A percentile compares a stretch with the other conserved stretches of the same genome.
These are phyloP conservation scores for Thymelicus lineola DNA, from an alignment of 2,888 invertebrate species.

Conservation along the genomic window DNA sequence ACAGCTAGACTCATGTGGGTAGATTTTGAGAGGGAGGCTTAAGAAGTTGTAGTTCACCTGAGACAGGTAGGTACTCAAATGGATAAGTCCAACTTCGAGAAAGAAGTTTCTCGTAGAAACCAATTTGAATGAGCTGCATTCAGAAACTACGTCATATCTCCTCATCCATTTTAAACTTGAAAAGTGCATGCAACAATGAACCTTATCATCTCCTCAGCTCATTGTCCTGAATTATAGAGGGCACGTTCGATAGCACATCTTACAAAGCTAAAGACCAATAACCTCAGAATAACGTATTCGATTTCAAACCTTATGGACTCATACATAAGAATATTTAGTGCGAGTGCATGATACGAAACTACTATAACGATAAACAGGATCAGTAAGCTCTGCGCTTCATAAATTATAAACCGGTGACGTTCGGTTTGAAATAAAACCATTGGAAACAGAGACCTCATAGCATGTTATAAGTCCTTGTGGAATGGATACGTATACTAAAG, in stretches of 20 bases:
- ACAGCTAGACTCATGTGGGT: no score
- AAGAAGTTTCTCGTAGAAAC: constrained; percentile 2
- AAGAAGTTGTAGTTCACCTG: constrained; percentile 39
- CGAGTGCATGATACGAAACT: constrained; percentile 16
- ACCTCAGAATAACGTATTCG: background rate
- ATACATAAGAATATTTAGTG: background rate
- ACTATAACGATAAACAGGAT: constrained; percentile 55
- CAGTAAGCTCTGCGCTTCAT: constrained; percentile 62
- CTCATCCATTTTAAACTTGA: constrained; percentile 6
- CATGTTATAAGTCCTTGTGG: no score
- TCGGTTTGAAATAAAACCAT: constrained; percentile 67
- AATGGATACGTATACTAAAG: no score
- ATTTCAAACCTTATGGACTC: constrained; percentile 14
- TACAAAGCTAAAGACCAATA: constrained; percentile 45
- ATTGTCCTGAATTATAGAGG: constrained; percentile 46
- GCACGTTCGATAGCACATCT: constrained; percentile 52
- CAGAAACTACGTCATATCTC: background rate
- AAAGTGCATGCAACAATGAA: constrained; percentile 12
- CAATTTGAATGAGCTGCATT: background rate
- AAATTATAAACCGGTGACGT: constrained; percentile 73
- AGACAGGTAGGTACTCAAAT: background rate
- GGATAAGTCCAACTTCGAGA: background rate
- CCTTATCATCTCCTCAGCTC: constrained; percentile 27
- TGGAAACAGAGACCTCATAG: constrained; percentile 50
- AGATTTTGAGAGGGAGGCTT: no score